Percentiles rank a stretch among this genome's conserved stretches.
Evolutionary conservation across 2,113 vertebrate genomes (phyloP).

Genomic region (Hipposideros armiger): DNA sequence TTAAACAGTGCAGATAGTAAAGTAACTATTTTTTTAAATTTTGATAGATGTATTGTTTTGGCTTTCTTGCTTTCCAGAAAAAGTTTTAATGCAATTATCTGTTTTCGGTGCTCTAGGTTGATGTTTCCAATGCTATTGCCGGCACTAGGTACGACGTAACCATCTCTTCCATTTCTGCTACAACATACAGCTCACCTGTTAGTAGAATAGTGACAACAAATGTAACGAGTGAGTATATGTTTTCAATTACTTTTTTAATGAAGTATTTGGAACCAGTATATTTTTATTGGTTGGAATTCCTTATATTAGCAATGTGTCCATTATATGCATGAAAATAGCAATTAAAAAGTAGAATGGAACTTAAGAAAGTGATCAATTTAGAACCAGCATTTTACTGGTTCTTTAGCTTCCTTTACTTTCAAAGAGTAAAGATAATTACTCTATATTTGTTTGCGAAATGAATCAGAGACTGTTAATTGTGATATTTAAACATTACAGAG

Average conservation of each 20-base stretch:
- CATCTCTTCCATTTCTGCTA: slow-evolving; percentile 91
- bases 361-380: slow-evolving; percentile 51
- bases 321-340: background rate
- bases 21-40: background rate
- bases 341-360: slow-evolving; percentile 53
- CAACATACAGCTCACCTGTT: slow-evolving; percentile 91
- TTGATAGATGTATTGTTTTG: background rate
- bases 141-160: slow-evolving; percentile 90
- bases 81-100: slow-evolving; percentile 45
- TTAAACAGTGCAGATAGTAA: background rate
- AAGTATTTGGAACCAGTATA: background rate
- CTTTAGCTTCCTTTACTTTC: slow-evolving; percentile 41
- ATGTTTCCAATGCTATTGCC: slow-evolving; percentile 88
- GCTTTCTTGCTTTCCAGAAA: slow-evolving; percentile 45
- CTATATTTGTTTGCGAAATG: background rate
- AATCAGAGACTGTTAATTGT: slow-evolving; percentile 14
- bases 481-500: slow-evolving; percentile 36
- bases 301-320: background rate
- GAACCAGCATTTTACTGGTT: background rate
- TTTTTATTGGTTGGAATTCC: background rate
- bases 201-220: slow-evolving; percentile 93
- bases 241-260: slow-evolving; percentile 24
- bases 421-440: slow-evolving; percentile 37
- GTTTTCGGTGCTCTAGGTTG: slow-evolving; percentile 87
- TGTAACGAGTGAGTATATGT: slow-evolving; percentile 91